These are phyloP conservation scores for Drepanosiphum platanoidis DNA, from an alignment of 2,888 invertebrate species.

Conservation along the genomic window DNA sequence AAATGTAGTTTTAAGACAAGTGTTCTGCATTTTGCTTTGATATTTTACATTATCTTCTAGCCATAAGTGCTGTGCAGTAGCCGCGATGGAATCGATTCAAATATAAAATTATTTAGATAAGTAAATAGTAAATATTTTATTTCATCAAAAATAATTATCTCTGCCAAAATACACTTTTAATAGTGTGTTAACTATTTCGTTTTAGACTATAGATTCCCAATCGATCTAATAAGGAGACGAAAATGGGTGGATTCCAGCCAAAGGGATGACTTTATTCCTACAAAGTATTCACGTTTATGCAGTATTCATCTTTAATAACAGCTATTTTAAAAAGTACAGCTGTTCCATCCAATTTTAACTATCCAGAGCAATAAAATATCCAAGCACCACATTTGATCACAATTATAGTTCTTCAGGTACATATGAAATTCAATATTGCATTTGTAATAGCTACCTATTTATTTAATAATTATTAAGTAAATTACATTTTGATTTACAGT, in stretches of 20 bases:
- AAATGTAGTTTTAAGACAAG: too few relatives aligned
- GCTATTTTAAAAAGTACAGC: too few relatives aligned
- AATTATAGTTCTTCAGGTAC: too few relatives aligned
- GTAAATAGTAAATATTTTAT: neutral
- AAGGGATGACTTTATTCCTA: conserved; percentile 1
- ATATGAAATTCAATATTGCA: too few relatives aligned
- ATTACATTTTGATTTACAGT: neutral
- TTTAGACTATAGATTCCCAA: conserved; percentile 19
- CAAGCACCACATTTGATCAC: too few relatives aligned
- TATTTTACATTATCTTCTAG: neutral
- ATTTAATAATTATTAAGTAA: conserved; percentile 8
- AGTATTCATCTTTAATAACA: conserved; percentile 5
- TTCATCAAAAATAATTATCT: neutral
- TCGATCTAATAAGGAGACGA: conserved; percentile 8
- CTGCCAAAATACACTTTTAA: neutral
- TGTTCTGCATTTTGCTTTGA: too few relatives aligned
- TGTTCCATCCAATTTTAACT: too few relatives aligned
- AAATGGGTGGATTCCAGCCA: neutral
- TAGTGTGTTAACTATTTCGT: conserved; percentile 22
- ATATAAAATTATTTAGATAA: too few relatives aligned
- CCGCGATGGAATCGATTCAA: too few relatives aligned
- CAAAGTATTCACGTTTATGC: neutral
- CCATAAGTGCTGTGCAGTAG: conserved; percentile 12
- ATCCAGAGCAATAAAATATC: too few relatives aligned
- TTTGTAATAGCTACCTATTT: neutral